Evolutionary conservation across 2,113 vertebrate genomes (phyloP).

Genomic region (Halichoeres trimaculatus): DNA sequence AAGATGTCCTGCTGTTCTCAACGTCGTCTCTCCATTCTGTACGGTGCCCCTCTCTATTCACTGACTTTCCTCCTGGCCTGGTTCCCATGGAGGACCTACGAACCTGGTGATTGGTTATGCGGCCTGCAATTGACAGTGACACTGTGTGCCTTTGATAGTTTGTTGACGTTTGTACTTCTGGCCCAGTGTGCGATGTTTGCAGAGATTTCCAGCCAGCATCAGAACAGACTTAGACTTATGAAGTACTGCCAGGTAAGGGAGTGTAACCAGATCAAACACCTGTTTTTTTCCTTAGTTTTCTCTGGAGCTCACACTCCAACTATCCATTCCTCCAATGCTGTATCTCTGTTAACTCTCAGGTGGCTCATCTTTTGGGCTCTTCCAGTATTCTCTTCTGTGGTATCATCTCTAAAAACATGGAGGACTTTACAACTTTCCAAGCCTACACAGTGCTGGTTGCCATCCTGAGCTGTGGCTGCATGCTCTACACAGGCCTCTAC

Average conservation of each 20-base stretch:
- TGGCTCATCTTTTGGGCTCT: slow-evolving; percentile 86
- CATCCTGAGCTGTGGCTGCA: slow-evolving; percentile 81
- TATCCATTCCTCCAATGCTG: not conserved
- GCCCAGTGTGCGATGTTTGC: slow-evolving; percentile 89
- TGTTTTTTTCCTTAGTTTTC: no score
- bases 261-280: not conserved
- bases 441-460: slow-evolving; percentile 77
- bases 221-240: slow-evolving; percentile 84
- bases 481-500: slow-evolving; percentile 86
- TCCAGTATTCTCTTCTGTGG: slow-evolving; percentile 89
- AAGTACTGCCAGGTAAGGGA: slow-evolving; percentile 85
- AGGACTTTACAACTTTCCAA: slow-evolving; percentile 87
- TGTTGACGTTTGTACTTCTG: slow-evolving; percentile 88
- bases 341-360: slow-evolving; percentile 48
- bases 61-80: slow-evolving; percentile 91
- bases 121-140: slow-evolving; percentile 87
- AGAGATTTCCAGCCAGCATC: slow-evolving; percentile 85
- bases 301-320: no score
- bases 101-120: slow-evolving; percentile 87
- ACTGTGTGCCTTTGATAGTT: slow-evolving; percentile 86
- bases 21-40: slow-evolving; percentile 84
- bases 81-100: slow-evolving; percentile 91
- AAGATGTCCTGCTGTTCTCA: slow-evolving; percentile 79
- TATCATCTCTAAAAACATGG: slow-evolving; percentile 88
- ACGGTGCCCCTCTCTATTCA: slow-evolving; percentile 84